A percentile compares a stretch with the other conserved stretches of the same genome.
These are phyloP conservation scores for Thaumatotibia leucotreta DNA, from an alignment of 1,140 invertebrate genomes.

Conservation along the genomic window DNA sequence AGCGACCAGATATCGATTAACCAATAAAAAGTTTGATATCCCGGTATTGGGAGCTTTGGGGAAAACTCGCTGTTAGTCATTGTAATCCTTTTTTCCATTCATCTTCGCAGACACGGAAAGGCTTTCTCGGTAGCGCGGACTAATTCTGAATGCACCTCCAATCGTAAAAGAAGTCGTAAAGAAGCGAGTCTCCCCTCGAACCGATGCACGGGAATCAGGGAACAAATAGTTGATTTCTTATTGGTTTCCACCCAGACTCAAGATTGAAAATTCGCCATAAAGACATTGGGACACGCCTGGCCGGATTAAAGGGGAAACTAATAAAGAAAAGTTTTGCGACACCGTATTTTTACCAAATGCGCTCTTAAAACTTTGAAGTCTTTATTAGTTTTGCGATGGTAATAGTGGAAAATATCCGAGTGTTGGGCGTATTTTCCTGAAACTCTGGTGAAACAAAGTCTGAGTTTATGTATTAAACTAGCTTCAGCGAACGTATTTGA, in stretches of 20 bases:
- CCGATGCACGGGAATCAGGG: constrained; percentile 67
- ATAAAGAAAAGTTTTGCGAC: constrained; percentile 75
- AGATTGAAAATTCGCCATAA: constrained; percentile 75
- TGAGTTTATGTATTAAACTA: constrained; percentile 32
- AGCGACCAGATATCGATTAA: constrained; percentile 22
- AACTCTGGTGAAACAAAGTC: constrained; percentile 12
- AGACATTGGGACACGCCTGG: constrained; percentile 73
- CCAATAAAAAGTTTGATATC: constrained; percentile 33
- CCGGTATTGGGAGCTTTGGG: not conserved
- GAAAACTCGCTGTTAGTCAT: constrained; percentile 44
- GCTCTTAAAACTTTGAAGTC: constrained; percentile 66
- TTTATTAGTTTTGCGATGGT: constrained; percentile 61
- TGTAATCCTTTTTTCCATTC: constrained; percentile 71
- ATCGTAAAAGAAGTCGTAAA: constrained; percentile 76
- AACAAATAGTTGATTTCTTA: constrained; percentile 75
- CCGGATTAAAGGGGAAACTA: constrained; percentile 72
- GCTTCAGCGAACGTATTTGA: constrained; percentile 24
- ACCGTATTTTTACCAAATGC: constrained; percentile 72
- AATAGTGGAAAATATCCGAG: constrained; percentile 50
- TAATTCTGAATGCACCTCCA: constrained; percentile 75
- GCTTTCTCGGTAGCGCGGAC: constrained; percentile 59
- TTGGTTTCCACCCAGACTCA: constrained; percentile 72
- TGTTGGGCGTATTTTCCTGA: constrained; percentile 39
- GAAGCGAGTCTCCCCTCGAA: constrained; percentile 61
- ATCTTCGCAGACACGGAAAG: constrained; percentile 69